Base-by-base conservation (phyloP, 2,797 vertebrate species). In the Pelobates cultripes region DNA sequence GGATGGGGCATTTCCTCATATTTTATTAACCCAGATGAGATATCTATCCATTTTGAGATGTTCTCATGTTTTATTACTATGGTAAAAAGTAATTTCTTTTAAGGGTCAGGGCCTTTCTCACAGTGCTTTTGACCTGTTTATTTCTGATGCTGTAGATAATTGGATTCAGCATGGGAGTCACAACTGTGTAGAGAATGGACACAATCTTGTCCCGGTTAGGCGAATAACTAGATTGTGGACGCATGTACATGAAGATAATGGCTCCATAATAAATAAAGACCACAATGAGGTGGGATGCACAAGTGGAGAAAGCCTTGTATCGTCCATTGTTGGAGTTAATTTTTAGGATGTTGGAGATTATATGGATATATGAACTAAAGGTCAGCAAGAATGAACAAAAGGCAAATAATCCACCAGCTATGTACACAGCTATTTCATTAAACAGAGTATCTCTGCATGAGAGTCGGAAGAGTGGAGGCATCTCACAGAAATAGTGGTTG, bases 131-230 rank as follows among this genome's bases (percentile, higher is more conserved):
- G 15, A 80, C 71, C 13, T 80, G 60, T 15, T 68, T 67, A 53
- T 80, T 80, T 17, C 78, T 80, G 6, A 80, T 80, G n/a, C 78
- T 73, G 42, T 80, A 80, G 13, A 80, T 80, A 14, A 80, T 74
- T 2, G 78, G 78, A 43, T 80, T 80, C 12, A 73, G 15, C 78
- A 79, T 79, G 7, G 78, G 78, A 10, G 70, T 79, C 9, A 79
- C 70, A 7, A 73, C 71, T 51, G 78, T 80, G 17, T 80, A 80
- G 1, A 81, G n/a, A 17, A 81, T 75, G 41, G 79, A 69, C 4
- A 75, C 47, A 4, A 13, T 2, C 53, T 43, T 75, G 14, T 75
- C 72, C 66, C 5, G 44, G 5, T 57, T 45, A 17, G 51, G 71
- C 0, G 42, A 80, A 66, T 73, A 74, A 51, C 40, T 68, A 2